Evolutionary conservation across 2,888 invertebrate species (phyloP).

Genomic region (Patella pellucida): DNA sequence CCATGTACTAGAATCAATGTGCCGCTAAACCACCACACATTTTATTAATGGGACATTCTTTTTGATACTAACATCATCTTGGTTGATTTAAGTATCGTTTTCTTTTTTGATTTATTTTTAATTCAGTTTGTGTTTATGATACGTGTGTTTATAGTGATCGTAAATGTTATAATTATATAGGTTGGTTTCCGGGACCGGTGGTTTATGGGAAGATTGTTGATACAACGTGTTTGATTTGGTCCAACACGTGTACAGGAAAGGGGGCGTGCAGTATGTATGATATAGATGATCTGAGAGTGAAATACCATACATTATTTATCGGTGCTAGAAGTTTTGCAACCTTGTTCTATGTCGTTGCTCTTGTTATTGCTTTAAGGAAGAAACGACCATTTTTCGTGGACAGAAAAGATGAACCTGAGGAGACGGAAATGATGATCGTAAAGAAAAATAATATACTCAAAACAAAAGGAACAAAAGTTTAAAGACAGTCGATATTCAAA

Average conservation of each 20-base stretch:
- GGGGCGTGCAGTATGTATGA: conserved; percentile 25
- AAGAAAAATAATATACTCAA: not conserved
- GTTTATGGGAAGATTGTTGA: conserved; percentile 22
- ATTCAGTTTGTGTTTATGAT: no score
- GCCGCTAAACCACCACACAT: no score
- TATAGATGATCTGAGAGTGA: conserved; percentile 7
- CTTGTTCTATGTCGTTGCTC: conserved; percentile 8
- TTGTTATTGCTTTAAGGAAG: conserved; percentile 17
- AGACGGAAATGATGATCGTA: not conserved
- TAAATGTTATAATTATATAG: conserved; percentile 10
- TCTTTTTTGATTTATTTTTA: no score
- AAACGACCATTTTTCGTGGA: conserved; percentile 18
- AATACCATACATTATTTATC: conserved; percentile 17
- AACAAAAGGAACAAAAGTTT: conserved; percentile 8
- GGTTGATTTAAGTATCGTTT: no score
- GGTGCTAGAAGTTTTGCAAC: not conserved
- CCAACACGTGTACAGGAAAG: not conserved
- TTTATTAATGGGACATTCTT: no score
- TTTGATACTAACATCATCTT: no score
- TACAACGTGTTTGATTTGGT: conserved; percentile 22
- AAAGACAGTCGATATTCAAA: not conserved
- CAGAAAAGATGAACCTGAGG: not conserved
- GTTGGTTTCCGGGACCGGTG: conserved; percentile 26
- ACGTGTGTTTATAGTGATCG: no score
- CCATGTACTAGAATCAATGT: no score